Evolutionary conservation across 2,113 vertebrate genomes (phyloP).

Genomic region (Varanus salvator): DNA sequence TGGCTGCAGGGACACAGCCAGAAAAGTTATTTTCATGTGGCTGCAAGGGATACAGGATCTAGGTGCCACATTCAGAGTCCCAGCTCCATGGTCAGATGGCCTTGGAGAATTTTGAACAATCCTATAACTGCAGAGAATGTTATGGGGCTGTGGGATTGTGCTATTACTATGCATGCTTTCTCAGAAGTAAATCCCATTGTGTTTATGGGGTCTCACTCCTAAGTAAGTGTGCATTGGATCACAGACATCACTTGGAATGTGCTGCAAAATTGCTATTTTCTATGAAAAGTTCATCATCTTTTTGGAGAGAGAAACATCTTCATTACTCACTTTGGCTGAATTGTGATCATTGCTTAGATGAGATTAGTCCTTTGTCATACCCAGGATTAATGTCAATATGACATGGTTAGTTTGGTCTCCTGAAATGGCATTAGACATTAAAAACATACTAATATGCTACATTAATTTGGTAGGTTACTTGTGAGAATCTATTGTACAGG

Average conservation of each 20-base stretch:
- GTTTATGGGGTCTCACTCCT: background rate
- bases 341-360: background rate
- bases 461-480: background rate
- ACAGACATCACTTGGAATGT: background rate
- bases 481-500: background rate
- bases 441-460: background rate
- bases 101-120: no score
- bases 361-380: background rate
- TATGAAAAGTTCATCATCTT: background rate
- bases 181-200: background rate
- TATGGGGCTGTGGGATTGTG: no score
- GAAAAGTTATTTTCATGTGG: no score
- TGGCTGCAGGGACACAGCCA: no score
- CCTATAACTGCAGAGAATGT: no score
- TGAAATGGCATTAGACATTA: background rate
- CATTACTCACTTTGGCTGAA: background rate
- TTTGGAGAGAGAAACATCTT: background rate
- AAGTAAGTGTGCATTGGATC: background rate
- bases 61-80: no score
- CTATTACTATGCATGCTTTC: background rate
- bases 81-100: no score
- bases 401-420: background rate
- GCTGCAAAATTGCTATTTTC: background rate
- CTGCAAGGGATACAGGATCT: no score
- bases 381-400: background rate